Evolutionary conservation across 2,113 vertebrate genomes (phyloP), one percentile per base, ranked within the genome.

Genomic region (Stegastes partitus): DNA sequence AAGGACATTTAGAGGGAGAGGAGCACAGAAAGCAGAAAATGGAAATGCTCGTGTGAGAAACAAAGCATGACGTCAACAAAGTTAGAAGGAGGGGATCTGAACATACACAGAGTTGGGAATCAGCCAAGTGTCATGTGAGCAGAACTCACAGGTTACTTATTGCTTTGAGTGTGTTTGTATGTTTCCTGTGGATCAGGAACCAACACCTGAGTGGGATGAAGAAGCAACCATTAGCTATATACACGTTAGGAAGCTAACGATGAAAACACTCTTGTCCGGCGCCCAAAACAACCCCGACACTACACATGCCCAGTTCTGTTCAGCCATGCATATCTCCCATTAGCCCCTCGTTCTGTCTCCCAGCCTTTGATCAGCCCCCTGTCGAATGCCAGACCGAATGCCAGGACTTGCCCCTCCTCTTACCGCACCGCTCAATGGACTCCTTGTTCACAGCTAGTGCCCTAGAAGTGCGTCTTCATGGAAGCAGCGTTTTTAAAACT

Each of bases 401-500:
- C 85, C 89, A 81, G 86, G n/a, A 45, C 22, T 37, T 34, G 26
- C 87, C 77, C 85, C 86, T 71, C 87, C 86, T 81, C 77, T 77
- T 28, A 37, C 70, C 53, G 26, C 72, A 21, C 19, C 11, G 18
- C 81, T 94, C 89, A 95, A 93, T 93, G 84, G 68, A n/a, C 50
- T 79, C 76, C 86, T 94, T 93, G 94, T 94, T 93, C 57, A 12
- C 25, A 89, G 76, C 74, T 57, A 86, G 25, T 75, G 85, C 70
- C 81, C 84, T 74, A 91, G 84, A 89, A 91, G 89, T 81, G 74
- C 81, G 76, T 73, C 80, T 79, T 85, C 65, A 45, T 84, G 77
- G 83, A 82, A 70, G 74, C 73, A 66, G 77, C 76, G 34, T 83
- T 86, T 87, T 86, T 87, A 73, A 85, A 82, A 83, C 62, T 73